Conservation (phyloP, 2,113 vertebrate genomes). For the Syrmaticus mikado region DNA sequence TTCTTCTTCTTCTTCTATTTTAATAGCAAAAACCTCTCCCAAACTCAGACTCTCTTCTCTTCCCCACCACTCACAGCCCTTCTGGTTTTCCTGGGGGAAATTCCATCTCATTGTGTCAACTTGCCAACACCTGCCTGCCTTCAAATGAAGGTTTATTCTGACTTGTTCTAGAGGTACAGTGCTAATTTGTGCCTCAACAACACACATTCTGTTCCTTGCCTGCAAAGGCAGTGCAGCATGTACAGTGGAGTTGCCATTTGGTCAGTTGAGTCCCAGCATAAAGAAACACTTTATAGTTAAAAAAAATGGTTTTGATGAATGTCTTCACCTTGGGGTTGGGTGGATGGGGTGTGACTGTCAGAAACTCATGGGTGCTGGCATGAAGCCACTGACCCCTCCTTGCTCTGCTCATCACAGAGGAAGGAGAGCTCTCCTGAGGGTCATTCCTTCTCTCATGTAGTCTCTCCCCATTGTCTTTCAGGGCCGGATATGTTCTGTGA, state of each 20-base stretch:
- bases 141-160: neutral
- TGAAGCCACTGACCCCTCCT: neutral
- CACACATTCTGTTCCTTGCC: neutral
- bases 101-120: neutral
- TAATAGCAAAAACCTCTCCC: neutral
- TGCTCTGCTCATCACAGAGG: accelerated
- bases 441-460: accelerated
- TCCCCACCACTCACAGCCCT: neutral
- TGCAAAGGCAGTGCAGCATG: neutral
- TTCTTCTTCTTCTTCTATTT: neutral
- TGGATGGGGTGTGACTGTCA: neutral
- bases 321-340: neutral
- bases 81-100: neutral
- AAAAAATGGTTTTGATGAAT: neutral
- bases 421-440: neutral
- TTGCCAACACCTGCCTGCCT: neutral
- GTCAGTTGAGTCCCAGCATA: too few species aligned
- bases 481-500: constrained; percentile 84
- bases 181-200: neutral
- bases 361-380: accelerated
- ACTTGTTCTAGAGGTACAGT: neutral
- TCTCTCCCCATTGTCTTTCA: constrained; percentile 59
- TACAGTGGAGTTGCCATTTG: neutral
- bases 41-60: neutral
- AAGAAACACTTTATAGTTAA: neutral